Evolutionary conservation across 1,140 invertebrate genomes (phyloP), one percentile per base, ranked within the genome.

Genomic region (Dendroctonus ponderosae): DNA sequence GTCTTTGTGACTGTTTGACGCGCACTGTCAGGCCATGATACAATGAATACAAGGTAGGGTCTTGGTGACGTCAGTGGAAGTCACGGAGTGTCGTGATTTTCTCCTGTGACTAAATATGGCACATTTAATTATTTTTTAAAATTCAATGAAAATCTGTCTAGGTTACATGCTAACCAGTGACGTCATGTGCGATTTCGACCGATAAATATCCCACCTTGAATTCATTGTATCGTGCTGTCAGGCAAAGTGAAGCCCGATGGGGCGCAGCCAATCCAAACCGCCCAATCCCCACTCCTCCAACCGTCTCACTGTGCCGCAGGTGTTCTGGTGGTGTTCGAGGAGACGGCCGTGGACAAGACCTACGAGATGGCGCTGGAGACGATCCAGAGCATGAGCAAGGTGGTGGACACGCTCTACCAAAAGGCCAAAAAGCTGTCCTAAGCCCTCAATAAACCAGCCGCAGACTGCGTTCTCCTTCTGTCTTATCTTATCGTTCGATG

Each of bases 381-480:
- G 15, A 96, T 99, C 79, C 94, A 97, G 74, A 96, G 92, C 77
- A 97, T 99, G 94, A 96, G 96, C 72, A 99, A 99, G 85, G 97
- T 98, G 71, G 95, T 99, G 54, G 97, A 99, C 81, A 95, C 95
- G 43, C 85, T 99, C 64, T 99, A 98, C 83, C 93, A 96, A 83
- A 97, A 98, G 85, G 96, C 96, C 70, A 98, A 98, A 83, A 97
- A 97, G 82, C 85, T 99, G 51, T 96, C 94, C 81, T 98, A 96
- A 87, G 72, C 71, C 67, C 56, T 65, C 7, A 12, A 46, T 41
- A 43, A 42, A 53, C 56, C 65, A 63, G 65, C 63, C 70, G 71
- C 74, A 74, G 74, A 75, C 73, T 76, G 74, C 74, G 72, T 75
- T 76, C 42, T 14, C 7, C 58, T 50, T 58, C 9, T 9, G 46